These are phyloP conservation scores for Montipora capricornis DNA, from an alignment of 64 coral and sea anemone genomes.

Conservation along the genomic window DNA sequence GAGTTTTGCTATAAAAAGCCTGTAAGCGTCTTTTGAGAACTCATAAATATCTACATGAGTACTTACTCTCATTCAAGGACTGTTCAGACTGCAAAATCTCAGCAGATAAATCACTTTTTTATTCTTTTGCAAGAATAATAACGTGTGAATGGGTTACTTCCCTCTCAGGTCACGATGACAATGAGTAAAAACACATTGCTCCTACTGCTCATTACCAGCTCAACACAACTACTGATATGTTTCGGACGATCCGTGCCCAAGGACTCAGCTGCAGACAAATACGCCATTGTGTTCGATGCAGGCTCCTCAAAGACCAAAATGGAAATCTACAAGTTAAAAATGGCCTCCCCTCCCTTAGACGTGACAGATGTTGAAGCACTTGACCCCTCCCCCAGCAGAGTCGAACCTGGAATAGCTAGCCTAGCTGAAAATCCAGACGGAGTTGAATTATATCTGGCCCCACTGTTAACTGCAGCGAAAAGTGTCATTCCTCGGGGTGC, in stretches of 20 bases:
- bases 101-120: too few species aligned
- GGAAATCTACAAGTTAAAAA: conserved; percentile 1
- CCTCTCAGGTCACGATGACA: not conserved
- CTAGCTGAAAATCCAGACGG: conserved; percentile 17
- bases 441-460: conserved; percentile 14
- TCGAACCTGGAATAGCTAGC: conserved; percentile 3
- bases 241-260: not conserved
- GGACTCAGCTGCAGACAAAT: not conserved
- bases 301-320: conserved; percentile 20
- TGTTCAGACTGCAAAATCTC: too few species aligned
- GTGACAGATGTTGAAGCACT: not conserved
- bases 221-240: not conserved
- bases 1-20: too few species aligned
- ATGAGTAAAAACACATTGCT: not conserved
- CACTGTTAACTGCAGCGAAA: not conserved
- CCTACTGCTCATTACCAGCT: not conserved
- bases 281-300: conserved; percentile 31
- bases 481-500: conserved; percentile 15
- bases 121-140: too few species aligned
- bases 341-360: not conserved
- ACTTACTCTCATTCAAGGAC: too few species aligned
- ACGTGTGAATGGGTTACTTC: not conserved
- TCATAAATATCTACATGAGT: too few species aligned
- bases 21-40: too few species aligned
- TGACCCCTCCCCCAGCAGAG: not conserved